Evolutionary conservation across 2,113 vertebrate species (phyloP), one percentile per base, ranked within the genome.

Genomic region (Fulica atra): DNA sequence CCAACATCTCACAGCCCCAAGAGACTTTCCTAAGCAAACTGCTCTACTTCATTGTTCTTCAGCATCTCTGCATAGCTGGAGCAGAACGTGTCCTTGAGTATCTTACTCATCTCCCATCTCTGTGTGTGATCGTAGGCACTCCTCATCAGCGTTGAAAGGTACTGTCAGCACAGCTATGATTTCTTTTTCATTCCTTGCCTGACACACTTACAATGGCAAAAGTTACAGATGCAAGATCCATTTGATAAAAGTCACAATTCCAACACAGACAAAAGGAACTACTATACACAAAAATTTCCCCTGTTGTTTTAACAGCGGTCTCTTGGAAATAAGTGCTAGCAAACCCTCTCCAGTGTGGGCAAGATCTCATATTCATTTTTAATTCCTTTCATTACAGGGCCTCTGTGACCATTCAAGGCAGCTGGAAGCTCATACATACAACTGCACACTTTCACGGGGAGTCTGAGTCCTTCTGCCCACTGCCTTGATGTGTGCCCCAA

Each of bases 401-500:
- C 4, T 1, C n/a, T 80, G 6, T 36, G 42, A 29, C 13, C 9
- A 40, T 33, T 36, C 1, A 2, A 80, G 59, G 19, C 48, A 82
- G 6, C 14, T 42, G 61, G 61, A 87, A 50, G 14, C 10, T 71
- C 48, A 29, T 13, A 46, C 17, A 18, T 10, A 31, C 10, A 46
- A 19, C 19, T 40, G 89, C 53, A 28, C 15, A 38, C 6, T 8
- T 46, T 33, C 24, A 6, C 2, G 7, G 24, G 26, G 33, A 21
- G 53, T 19, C 42, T 25, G 46, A 36, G 21, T 6, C 28, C 9
- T 53, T 29, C 26, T 57, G 17, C 9, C 13, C 12, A 11, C 18
- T 1, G 1, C 19, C 14, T 10, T 16, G 14, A 33, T 63, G 31
- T 2, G 0, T 36, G 10, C 16, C 13, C 2, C 28, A 57, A 36